Base-by-base conservation (phyloP, 2,797 vertebrate species). In the Paguma larvata region DNA sequence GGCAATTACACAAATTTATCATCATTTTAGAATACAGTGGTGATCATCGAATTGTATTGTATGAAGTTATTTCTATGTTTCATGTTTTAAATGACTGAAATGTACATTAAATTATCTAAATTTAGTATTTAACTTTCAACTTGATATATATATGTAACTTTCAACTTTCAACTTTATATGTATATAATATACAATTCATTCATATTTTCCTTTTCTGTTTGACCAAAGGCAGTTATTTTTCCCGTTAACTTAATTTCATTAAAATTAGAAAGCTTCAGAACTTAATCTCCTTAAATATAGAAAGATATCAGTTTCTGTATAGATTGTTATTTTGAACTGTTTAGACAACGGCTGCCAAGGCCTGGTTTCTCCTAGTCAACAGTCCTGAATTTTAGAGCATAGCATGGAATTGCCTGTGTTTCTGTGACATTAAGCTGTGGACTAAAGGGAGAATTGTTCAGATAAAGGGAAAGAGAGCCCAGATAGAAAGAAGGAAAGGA, bases 121-220 rank as follows among this genome's bases (percentile, higher is more conserved):
- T 91, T 91, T 89, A 83, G 8, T 34, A 75, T 75, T 90, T 93
- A 92, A 82, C 7, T 91, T 51, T 97, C 34, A 59, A 32, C 51
- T 91, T 97, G 87, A 88, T 96, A 65, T 32, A 46, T 80, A 41
- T 72, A 56, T 59, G 23, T 59, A 59, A 53, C 15, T 53, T 73
- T 90, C 91, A 92, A 82, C 6, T 91, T 51, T 97, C 34, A 59
- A 38, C 46, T 91, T 97, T 85, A 87, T 96, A 68, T n/a, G 7
- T 59, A 59, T 59, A 46, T 83, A 9, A 65, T 70, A 59, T 68
- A 63, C 70, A 93, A 25, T 96, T 67, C 95, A 97, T 93, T 97
- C 65, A 3, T 95, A 75, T 98, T 98, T 98, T 92, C 86, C 65
- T 85, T 94, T 87, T 97, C 85, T 98, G 21, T 97, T 98, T 92